These are phyloP conservation scores for Crepidodera aurea DNA, from an alignment of 2,888 invertebrate genomes.

Conservation along the genomic window DNA sequence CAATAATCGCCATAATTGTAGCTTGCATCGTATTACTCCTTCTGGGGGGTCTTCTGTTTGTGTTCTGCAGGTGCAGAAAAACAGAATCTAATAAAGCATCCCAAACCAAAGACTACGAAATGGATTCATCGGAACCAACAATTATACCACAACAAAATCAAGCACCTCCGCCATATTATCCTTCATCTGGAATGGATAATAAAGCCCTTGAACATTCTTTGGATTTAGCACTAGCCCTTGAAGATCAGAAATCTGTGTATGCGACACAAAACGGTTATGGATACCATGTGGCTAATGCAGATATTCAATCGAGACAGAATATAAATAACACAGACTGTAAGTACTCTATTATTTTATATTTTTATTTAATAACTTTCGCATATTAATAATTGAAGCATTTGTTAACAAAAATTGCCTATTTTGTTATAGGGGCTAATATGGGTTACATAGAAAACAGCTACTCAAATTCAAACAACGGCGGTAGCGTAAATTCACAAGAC, in stretches of 20 bases:
- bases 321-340: slow-evolving; percentile 84
- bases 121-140: slow-evolving; percentile 86
- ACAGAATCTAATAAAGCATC: slow-evolving; percentile 82
- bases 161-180: slow-evolving; percentile 89
- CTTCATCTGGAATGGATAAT: slow-evolving; percentile 88
- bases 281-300: slow-evolving; percentile 78
- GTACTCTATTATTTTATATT: no score
- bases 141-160: slow-evolving; percentile 87
- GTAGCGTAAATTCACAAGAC: slow-evolving; percentile 93
- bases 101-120: slow-evolving; percentile 88
- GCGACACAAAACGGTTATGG: slow-evolving; percentile 86
- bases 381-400: background rate
- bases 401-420: background rate
- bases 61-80: slow-evolving; percentile 87
- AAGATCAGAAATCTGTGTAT: slow-evolving; percentile 87
- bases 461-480: slow-evolving; percentile 93
- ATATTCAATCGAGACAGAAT: slow-evolving; percentile 72
- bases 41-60: slow-evolving; percentile 76
- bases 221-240: slow-evolving; percentile 83
- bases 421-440: slow-evolving; percentile 80
- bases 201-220: slow-evolving; percentile 90
- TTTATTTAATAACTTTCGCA: no score
- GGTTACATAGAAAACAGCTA: slow-evolving; percentile 92
- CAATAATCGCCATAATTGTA: slow-evolving; percentile 79
- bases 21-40: slow-evolving; percentile 82